A percentile compares a stretch with the other conserved stretches of the same genome.
These are phyloP conservation scores for Pseudois nayaur DNA, from an alignment of 2,113 vertebrate genomes.

Conservation along the genomic window DNA sequence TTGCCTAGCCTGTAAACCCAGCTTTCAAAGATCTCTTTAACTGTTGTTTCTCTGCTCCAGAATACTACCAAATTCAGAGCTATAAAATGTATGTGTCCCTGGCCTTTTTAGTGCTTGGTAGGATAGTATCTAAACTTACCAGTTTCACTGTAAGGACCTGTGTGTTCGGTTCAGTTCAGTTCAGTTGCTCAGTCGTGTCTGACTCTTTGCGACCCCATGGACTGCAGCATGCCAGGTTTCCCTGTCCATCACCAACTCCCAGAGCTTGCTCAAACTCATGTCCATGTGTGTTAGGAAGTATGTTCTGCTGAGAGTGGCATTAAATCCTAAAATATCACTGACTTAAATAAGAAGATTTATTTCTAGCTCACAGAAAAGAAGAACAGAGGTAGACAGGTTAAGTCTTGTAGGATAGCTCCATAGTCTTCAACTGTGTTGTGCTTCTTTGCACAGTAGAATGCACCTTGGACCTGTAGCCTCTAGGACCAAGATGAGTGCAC, in stretches of 20 bases:
- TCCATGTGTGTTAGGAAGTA: not conserved
- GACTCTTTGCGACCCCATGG: not conserved
- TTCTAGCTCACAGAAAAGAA: not conserved
- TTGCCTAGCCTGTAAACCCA: not conserved
- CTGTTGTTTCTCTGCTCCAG: not conserved
- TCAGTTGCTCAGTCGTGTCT: not conserved
- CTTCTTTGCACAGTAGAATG: not conserved
- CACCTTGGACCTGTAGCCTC: not conserved
- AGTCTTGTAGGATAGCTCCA: not conserved
- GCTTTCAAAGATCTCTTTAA: not conserved
- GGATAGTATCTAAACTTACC: not conserved
- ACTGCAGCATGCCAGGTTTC: not conserved
- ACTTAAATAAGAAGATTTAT: not conserved
- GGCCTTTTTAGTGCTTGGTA: not conserved
- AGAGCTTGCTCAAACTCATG: not conserved
- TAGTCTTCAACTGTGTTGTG: not conserved
- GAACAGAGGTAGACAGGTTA: not conserved
- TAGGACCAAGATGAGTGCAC: not conserved
- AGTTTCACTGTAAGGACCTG: not conserved
- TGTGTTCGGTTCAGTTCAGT: not conserved
- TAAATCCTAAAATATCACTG: constrained; percentile 13
- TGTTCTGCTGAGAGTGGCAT: not conserved
- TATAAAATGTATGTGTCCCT: not conserved
- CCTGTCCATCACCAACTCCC: not conserved
- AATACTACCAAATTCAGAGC: not conserved